These are phyloP conservation scores for Folsomia manolachei DNA, from an alignment of 2,888 invertebrate species.

Conservation along the genomic window DNA sequence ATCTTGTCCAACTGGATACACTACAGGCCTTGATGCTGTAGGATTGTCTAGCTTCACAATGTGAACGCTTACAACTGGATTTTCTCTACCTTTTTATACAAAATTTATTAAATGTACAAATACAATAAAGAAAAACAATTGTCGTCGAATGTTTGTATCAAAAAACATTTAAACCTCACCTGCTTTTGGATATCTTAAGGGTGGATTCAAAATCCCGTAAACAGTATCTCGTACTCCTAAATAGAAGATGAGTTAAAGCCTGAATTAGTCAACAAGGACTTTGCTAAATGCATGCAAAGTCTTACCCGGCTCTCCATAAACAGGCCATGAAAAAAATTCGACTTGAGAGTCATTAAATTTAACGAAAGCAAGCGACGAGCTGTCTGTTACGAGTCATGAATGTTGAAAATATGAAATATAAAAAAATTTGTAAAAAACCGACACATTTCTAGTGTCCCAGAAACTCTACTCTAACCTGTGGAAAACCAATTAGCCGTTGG, in stretches of 20 bases:
- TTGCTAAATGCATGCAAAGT: too few relatives aligned
- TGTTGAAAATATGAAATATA: too few relatives aligned
- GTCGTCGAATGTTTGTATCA: constrained; percentile 4
- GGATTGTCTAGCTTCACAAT: constrained; percentile 24
- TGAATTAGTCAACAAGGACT: too few relatives aligned
- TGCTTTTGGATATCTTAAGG: constrained; percentile 81
- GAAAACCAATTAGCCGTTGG: constrained; percentile 91
- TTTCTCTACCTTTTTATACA: constrained; percentile 22
- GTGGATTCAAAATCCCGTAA: too few relatives aligned
- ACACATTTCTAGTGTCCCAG: too few relatives aligned
- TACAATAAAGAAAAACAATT: too few relatives aligned
- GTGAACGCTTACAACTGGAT: constrained; percentile 23
- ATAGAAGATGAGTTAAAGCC: too few relatives aligned
- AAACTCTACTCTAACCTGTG: too few relatives aligned
- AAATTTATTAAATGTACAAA: too few relatives aligned
- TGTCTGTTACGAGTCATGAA: too few relatives aligned
- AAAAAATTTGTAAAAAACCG: too few relatives aligned
- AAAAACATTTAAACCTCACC: neutral
- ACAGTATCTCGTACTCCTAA: too few relatives aligned
- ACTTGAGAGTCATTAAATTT: constrained; percentile 75
- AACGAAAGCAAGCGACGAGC: constrained; percentile 73
- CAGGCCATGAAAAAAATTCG: constrained; percentile 71
- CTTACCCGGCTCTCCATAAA: constrained; percentile 77
- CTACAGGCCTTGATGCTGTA: neutral
- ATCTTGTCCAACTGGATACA: constrained; percentile 10